Percentiles rank a stretch among this genome's conserved stretches.
Evolutionary conservation across 2,113 vertebrate species (phyloP).

Genomic region (Phrynocephalus versicolor): DNA sequence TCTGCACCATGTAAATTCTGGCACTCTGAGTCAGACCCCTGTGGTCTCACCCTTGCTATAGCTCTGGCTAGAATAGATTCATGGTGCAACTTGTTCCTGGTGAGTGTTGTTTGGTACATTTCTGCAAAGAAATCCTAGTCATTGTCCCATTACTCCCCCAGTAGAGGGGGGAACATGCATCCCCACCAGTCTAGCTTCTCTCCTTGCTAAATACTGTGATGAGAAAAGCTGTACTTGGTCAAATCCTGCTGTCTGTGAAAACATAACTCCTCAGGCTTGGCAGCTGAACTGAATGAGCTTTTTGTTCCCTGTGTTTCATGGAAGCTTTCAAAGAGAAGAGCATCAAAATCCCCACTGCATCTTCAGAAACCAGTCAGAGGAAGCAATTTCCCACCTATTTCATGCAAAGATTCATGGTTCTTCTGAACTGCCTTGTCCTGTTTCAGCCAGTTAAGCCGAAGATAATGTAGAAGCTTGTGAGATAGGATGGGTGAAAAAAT

Average conservation of each 20-base stretch:
- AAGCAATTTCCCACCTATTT: not conserved
- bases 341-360: not conserved
- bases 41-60: too few relatives aligned
- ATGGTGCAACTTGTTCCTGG: not conserved
- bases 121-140: not conserved
- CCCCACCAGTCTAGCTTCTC: not conserved
- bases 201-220: not conserved
- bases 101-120: not conserved
- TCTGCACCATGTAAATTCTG: too few relatives aligned
- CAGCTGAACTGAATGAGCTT: not conserved
- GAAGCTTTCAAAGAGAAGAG: not conserved
- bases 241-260: not conserved
- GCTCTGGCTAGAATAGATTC: not conserved
- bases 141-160: too few relatives aligned
- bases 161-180: not conserved
- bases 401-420: rapidly evolving
- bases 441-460: not conserved
- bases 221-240: not conserved
- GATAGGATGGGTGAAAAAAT: not conserved
- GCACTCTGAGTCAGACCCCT: too few relatives aligned
- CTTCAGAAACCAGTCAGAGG: not conserved
- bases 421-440: not conserved
- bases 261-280: not conserved
- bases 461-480: not conserved
- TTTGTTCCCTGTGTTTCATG: not conserved